Evolutionary conservation across 2,113 vertebrate species (phyloP).

Genomic region (Romanogobio albipinnatus): DNA sequence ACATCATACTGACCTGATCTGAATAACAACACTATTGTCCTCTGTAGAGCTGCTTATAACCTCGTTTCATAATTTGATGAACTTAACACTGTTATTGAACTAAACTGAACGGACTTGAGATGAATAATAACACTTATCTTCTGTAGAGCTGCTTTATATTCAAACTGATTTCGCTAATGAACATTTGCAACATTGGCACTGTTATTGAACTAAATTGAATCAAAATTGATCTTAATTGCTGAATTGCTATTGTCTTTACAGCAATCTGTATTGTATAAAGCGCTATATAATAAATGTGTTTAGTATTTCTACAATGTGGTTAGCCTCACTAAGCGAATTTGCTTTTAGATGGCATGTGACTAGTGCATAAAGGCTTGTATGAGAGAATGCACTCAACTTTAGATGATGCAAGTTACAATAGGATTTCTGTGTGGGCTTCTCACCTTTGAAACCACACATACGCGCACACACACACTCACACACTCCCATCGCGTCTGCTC

Average conservation of each 20-base stretch:
- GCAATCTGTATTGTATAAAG: too few relatives aligned
- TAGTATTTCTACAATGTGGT: not conserved
- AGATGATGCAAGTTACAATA: conserved; percentile 13
- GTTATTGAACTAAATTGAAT: too few relatives aligned
- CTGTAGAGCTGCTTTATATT: not conserved
- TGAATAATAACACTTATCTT: not conserved
- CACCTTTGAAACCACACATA: conserved; percentile 47
- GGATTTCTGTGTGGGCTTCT: conserved; percentile 40
- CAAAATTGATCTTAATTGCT: too few relatives aligned
- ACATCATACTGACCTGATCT: not conserved
- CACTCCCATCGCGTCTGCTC: conserved; percentile 32
- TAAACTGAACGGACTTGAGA: not conserved
- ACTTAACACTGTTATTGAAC: not conserved
- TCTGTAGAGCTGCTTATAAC: not conserved
- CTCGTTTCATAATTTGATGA: not conserved
- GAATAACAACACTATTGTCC: not conserved
- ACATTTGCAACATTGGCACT: too few relatives aligned
- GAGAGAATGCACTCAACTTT: not conserved
- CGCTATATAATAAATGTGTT: too few relatives aligned
- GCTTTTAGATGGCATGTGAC: not conserved
- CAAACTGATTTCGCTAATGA: too few relatives aligned
- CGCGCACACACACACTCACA: conserved; percentile 44
- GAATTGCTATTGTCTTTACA: too few relatives aligned
- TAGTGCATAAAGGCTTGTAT: not conserved
- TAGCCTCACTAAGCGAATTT: not conserved